These are phyloP conservation scores for Hydrozoanthus gracilis DNA, from an alignment of 92 coral and sea anemone species.

Conservation along the genomic window DNA sequence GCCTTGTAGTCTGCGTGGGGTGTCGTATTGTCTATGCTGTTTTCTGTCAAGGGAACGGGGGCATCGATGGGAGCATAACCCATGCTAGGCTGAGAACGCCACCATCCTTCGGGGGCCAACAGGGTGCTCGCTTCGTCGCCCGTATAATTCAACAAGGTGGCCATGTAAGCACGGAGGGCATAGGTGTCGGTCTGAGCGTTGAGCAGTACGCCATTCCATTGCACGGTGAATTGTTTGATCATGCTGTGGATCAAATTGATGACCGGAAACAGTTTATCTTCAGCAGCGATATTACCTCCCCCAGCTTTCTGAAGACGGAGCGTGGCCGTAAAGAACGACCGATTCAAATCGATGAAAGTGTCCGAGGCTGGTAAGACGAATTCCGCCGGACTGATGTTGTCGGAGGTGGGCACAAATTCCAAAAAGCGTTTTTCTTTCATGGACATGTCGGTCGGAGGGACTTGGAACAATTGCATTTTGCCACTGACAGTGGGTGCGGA, in stretches of 20 bases:
- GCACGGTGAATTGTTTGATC: conserved; percentile 48
- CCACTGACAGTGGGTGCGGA: not conserved
- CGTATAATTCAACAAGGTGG: conserved; percentile 40
- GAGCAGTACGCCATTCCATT: conserved; percentile 37
- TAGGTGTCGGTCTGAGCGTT: conserved; percentile 58
- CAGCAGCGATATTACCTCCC: not conserved
- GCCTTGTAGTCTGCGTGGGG: not conserved
- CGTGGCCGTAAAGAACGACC: conserved; percentile 25
- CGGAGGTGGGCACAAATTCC: not conserved
- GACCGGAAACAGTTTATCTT: not conserved
- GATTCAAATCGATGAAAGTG: conserved; percentile 46
- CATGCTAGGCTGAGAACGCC: not conserved
- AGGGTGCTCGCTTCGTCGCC: not conserved
- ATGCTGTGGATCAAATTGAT: conserved; percentile 40
- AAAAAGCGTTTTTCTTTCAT: not conserved
- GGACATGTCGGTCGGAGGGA: not conserved
- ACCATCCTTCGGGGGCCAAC: conserved; percentile 7
- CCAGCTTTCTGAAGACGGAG: conserved; percentile 22
- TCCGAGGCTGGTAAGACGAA: conserved; percentile 34
- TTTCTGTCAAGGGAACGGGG: not conserved
- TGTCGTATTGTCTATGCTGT: not conserved
- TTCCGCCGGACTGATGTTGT: conserved; percentile 36
- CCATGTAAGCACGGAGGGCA: conserved; percentile 21
- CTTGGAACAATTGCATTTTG: not conserved
- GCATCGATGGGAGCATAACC: not conserved